Evolutionary conservation across 2,113 vertebrate species (phyloP), one percentile per base, ranked within the genome.

Genomic region (Corvus cornix): DNA sequence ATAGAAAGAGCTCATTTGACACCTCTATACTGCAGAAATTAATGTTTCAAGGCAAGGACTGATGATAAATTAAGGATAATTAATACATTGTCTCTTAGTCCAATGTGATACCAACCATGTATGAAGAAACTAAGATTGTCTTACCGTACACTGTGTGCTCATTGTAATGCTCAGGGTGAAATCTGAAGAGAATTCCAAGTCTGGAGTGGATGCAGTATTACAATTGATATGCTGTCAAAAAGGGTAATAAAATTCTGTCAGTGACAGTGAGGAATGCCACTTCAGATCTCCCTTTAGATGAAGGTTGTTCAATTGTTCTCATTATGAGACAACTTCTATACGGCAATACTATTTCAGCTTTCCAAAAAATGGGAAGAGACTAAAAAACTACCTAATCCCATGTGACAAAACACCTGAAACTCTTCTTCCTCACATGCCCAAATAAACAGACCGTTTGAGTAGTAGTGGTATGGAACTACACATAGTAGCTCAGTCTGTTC

Each of bases 101-200:
- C 88, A 76, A 43, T 7, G 19, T 0, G 10, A 67, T 75, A 43
- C 28, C 16, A 22, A 70, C 72, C 59, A 89, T 7, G 46, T 26
- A 93, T 35, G 39, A 70, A 89, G 67, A 74, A 78, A 70, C 3
- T 10, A 27, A 46, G 87, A 83, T 30, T n/a, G 87, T 92, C 98
- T 98, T 97, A 99, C 99, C 76, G 99, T 99, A 95, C 98, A 99
- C 44, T 97, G 84, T 12, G 98, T 97, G 74, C 97, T 98, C 48
- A 78, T 95, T 46, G 97, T 98, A 76, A 99, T 97, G 96, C 97
- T 98, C 95, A 99, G 91, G 70, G 97, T 97, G 96, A 99, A 99
- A 95, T 99, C 98, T 21, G 98, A 98, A 48, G 98, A 94, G 96
- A 99, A 99, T 94, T 99, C 99, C 94, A 99, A 96, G 91, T 99